These are phyloP conservation scores for Vireo griseus DNA, from an alignment of 2,797 vertebrate species.

Conservation along the genomic window DNA sequence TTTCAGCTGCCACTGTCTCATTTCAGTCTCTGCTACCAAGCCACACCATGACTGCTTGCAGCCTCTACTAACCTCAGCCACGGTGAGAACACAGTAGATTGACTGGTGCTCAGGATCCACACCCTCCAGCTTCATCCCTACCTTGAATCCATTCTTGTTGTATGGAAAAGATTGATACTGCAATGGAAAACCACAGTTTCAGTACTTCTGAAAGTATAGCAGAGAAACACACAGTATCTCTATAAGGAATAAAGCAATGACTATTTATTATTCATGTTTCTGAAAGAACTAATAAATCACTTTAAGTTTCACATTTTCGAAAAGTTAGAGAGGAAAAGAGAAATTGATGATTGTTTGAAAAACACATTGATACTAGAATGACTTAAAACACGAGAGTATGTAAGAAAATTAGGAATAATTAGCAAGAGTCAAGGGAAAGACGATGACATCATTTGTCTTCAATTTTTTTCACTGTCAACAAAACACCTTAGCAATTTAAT, in stretches of 20 bases:
- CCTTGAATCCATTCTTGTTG: slow-evolving; percentile 83
- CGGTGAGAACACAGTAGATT: slow-evolving; percentile 80
- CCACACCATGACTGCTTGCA: fast-evolving
- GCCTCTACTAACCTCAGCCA: slow-evolving; percentile 76
- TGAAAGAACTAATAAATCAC: neutral
- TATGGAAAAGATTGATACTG: slow-evolving; percentile 84
- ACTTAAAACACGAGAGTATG: neutral
- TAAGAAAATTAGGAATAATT: neutral
- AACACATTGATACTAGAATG: neutral
- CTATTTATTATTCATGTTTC: neutral
- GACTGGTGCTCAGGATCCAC: slow-evolving; percentile 84
- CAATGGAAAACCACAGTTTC: slow-evolving; percentile 27
- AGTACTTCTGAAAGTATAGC: neutral
- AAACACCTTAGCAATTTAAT: neutral
- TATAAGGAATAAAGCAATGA: neutral
- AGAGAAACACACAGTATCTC: neutral
- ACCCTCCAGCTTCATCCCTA: slow-evolving; percentile 83
- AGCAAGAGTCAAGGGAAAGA: neutral
- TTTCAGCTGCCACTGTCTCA: neutral
- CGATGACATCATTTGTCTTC: neutral
- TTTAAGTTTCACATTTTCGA: neutral
- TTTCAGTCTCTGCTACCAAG: neutral
- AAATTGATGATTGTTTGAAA: neutral
- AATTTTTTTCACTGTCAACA: neutral
- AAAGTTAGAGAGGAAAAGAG: fast-evolving